phyloP scores from a whole-genome alignment of 2,888 invertebrate genomes.

The Elmis aenea region DNA sequence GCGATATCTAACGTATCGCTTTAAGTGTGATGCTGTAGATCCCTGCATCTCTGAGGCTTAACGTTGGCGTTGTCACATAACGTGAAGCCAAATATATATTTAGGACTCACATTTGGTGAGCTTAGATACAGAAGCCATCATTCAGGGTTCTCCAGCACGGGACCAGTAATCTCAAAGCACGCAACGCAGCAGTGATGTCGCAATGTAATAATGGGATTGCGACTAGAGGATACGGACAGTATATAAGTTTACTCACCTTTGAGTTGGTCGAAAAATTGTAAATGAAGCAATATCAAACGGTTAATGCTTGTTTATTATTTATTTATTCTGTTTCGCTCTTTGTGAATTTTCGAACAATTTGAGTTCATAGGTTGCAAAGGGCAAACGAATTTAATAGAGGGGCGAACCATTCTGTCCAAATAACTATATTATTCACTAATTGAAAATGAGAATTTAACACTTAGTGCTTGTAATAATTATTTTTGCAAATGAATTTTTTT shows the following conservation, averaged over 20 bases:
- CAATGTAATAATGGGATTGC: constrained; percentile 22
- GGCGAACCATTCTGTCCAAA: too few relatives aligned
- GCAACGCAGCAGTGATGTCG: constrained; percentile 20
- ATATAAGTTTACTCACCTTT: constrained; percentile 20
- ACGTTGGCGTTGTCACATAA: constrained; percentile 23
- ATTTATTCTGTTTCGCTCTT: too few relatives aligned
- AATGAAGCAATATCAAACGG: too few relatives aligned
- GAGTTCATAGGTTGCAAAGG: too few relatives aligned
- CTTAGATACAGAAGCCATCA: constrained; percentile 25
- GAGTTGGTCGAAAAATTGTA: constrained; percentile 16
- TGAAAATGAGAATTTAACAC: too few relatives aligned
- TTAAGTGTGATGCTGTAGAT: constrained; percentile 19
- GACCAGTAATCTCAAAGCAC: constrained; percentile 20
- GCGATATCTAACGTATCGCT: constrained; percentile 17
- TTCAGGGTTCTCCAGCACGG: constrained; percentile 22
- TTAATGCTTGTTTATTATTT: too few relatives aligned
- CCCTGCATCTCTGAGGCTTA: constrained; percentile 18
- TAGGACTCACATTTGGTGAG: constrained; percentile 23
- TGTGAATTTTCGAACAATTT: too few relatives aligned
- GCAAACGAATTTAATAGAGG: too few relatives aligned
- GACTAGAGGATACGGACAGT: constrained; percentile 18
- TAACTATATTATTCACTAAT: too few relatives aligned
- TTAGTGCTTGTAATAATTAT: too few relatives aligned
- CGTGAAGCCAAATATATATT: constrained; percentile 24
- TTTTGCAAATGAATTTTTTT: too few relatives aligned